These are phyloP conservation scores for Sminthurinus aureus DNA, from an alignment of 2,888 invertebrate species.

Conservation along the genomic window DNA sequence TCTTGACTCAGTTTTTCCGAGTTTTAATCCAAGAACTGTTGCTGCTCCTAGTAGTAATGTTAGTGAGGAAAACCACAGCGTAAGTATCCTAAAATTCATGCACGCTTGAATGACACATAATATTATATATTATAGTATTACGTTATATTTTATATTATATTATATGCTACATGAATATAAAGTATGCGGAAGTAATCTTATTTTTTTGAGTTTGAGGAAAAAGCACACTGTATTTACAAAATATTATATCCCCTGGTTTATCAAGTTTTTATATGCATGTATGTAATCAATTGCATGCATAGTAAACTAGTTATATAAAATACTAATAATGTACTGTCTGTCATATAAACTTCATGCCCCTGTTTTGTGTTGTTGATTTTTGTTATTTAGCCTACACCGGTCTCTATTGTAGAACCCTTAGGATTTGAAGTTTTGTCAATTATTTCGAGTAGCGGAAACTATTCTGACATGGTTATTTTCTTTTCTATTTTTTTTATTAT, in stretches of 20 bases:
- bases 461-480: slow-evolving; percentile 40
- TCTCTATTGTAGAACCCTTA: slow-evolving; percentile 26
- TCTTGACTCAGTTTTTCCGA: slow-evolving; percentile 34
- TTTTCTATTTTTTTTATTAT: too few species aligned
- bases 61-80: slow-evolving; percentile 47
- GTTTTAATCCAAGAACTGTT: not conserved
- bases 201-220: not conserved
- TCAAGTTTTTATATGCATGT: too few species aligned
- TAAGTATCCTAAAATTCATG: slow-evolving; percentile 30
- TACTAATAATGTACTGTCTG: too few species aligned
- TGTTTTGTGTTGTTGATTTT: not conserved
- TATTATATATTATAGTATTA: not conserved
- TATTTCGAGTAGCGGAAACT: slow-evolving; percentile 34
- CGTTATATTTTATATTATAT: not conserved
- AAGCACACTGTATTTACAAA: too few species aligned
- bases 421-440: slow-evolving; percentile 43
- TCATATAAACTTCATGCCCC: not conserved
- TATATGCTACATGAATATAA: too few species aligned
- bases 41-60: not conserved
- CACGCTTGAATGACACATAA: not conserved
- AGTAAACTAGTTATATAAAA: too few species aligned
- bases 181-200: too few species aligned
- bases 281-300: too few species aligned
- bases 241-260: too few species aligned
- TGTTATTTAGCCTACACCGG: slow-evolving; percentile 1